Base-by-base conservation (phyloP, 2,797 vertebrate genomes). In the Philypnodon macrostomus region DNA sequence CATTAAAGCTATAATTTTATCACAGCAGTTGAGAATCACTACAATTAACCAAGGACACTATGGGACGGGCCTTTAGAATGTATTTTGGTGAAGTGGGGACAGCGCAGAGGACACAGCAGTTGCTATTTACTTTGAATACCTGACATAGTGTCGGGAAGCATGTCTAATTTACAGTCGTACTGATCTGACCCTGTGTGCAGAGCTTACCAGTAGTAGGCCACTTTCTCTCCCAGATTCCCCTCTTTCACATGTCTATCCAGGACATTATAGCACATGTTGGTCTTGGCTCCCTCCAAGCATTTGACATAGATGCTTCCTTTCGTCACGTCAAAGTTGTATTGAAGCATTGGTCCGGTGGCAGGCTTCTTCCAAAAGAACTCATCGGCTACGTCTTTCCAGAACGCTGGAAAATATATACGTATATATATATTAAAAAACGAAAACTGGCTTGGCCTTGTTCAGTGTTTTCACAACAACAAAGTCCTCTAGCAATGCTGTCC, bases 231-330 rank as follows among this genome's bases (percentile, higher is more conserved):
- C 8, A 90, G 81, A 47, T 81, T 89, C 53, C 61, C 80, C 38
- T 91, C 89, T 36, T 30, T 69, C 38, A 92, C 85, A 36, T 90
- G 90, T 51, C 89, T 79, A 81, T 93, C 91, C 59, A 93, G 72
- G 49, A 91, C 70, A 12, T 93, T 93, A 70, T 92, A 92, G 74
- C 91, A 93, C 3, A 93, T 84, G 69, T 93, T 93, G 62, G 91
- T 93, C 75, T 88, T 91, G 48, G 91, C 91, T 37, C 90, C 92
- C 61, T 92, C 90, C 91, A 92, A 90, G 70, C 83, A 93, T 53
- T 90, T 91, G 47, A 91, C 58, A 51, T 80, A 90, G 55, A 93
- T 54, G 51, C 64, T 83, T 13, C 87, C 92, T 68, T 91, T 91
- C 3, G 87, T 90, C 52, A 91, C 73, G 33, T 92, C 89, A 44